Evolutionary conservation across 2,113 vertebrate genomes (phyloP), one percentile per base, ranked within the genome.

Genomic region (Esox niger): DNA sequence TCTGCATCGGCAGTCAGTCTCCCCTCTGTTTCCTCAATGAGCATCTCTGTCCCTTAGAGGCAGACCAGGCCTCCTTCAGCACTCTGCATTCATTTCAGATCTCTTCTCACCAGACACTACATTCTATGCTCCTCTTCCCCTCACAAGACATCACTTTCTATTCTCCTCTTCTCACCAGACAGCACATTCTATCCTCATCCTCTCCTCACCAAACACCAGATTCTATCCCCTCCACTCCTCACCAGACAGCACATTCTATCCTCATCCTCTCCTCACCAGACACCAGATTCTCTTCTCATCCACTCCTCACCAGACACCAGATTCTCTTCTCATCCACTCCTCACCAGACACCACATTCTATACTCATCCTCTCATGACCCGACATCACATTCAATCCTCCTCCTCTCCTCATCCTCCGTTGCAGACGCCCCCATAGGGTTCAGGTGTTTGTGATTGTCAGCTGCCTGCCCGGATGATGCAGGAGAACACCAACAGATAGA

Each of bases 391-490:
- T n/a, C n/a, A n/a, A n/a, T n/a, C 38, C 38, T 38, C 35, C 35
- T 29, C 71, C 70, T 52, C 70, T 65, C 31, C 79, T 71, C n/a
- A n/a, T n/a, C n/a, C n/a, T n/a, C n/a, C n/a, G n/a, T n/a, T n/a
- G n/a, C n/a, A n/a, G n/a, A n/a, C n/a, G n/a, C n/a, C n/a, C n/a
- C n/a, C n/a, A n/a, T n/a, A 30, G 79, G 85, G 80, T 88, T 86
- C 85, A 86, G 88, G 79, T 87, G 82, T 87, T 81, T 71, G 65
- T 80, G 86, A 91, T 70, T 78, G 89, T 68, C 86, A 89, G 82
- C 89, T 90, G 89, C 90, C 90, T 1, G 58, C 71, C 38, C 4
- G 11, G 62, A 82, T 81, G 71, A 88, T 78, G 62, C 67, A 58
- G 69, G 73, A 67, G 71, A 70, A 76, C 71, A 74, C 66, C 70